These are phyloP conservation scores for Phenganax marumi DNA, from an alignment of 92 coral and sea anemone genomes.

Conservation along the genomic window DNA sequence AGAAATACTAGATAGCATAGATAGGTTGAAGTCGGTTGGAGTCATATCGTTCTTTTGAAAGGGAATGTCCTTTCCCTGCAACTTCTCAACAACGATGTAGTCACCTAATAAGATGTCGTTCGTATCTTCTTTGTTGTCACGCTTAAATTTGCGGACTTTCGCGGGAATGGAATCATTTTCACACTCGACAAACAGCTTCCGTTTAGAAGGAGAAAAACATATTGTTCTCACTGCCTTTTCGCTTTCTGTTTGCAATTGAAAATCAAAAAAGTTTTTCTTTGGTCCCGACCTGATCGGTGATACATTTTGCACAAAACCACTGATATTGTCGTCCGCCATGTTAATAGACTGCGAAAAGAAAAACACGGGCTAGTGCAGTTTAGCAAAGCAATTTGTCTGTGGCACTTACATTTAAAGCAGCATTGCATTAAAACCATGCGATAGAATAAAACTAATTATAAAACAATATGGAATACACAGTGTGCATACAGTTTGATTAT, in stretches of 20 bases:
- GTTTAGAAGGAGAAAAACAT: conserved; percentile 44
- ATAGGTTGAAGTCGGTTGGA: conserved; percentile 3
- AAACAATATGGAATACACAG: too few species aligned
- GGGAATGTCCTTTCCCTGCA: background rate
- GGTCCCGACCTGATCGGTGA: conserved; percentile 41
- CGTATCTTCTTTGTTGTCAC: conserved; percentile 27
- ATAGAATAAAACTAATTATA: too few species aligned
- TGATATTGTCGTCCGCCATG: conserved; percentile 16
- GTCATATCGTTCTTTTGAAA: background rate
- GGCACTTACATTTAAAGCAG: too few species aligned
- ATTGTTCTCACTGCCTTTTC: conserved; percentile 29
- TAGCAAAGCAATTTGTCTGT: too few species aligned
- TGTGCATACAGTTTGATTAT: too few species aligned
- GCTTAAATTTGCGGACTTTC: conserved; percentile 28
- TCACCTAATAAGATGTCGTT: conserved; percentile 27
- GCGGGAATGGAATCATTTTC: background rate
- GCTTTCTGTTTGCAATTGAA: conserved; percentile 25
- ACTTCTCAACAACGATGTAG: background rate
- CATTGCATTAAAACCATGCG: too few species aligned
- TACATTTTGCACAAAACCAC: conserved; percentile 45
- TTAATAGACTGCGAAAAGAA: too few species aligned
- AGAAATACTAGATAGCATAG: conserved; percentile 10
- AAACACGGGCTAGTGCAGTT: too few species aligned
- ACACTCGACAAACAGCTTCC: conserved; percentile 19
- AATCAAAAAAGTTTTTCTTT: conserved; percentile 38